Evolutionary conservation across 2,797 vertebrate species (phyloP).

Genomic region (Lophura swinhoii): DNA sequence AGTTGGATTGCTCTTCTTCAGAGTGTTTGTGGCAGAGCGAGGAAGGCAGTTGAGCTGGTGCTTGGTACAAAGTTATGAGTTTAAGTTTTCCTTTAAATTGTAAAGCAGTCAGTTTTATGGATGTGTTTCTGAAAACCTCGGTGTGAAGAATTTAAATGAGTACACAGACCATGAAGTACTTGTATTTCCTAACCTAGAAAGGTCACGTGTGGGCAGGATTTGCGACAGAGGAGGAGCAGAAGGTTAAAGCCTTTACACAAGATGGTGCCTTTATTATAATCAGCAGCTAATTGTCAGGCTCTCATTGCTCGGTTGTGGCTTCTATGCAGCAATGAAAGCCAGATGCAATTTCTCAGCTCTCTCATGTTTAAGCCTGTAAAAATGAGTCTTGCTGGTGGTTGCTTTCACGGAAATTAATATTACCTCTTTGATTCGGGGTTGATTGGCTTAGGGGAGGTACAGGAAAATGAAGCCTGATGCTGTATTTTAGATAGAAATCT

Average conservation of each 20-base stretch:
- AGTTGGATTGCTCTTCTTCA: background rate
- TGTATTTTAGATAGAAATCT: background rate
- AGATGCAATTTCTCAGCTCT: background rate
- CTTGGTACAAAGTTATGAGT: background rate
- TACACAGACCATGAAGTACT: background rate
- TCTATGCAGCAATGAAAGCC: background rate
- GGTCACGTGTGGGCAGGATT: background rate
- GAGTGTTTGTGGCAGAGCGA: background rate
- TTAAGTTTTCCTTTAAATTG: background rate
- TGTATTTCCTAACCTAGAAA: rapidly evolving
- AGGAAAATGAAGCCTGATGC: background rate
- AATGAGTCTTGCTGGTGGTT: background rate
- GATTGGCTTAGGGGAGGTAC: background rate
- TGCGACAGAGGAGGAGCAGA: background rate
- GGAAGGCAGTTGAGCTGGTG: background rate
- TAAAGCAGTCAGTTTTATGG: background rate
- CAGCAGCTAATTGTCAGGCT: background rate
- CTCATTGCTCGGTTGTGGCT: background rate
- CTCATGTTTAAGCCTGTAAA: background rate
- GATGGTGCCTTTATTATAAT: background rate
- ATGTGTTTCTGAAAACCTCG: background rate
- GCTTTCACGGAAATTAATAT: background rate
- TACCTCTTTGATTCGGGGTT: background rate
- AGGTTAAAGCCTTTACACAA: background rate
- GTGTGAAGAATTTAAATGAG: background rate